Conservation (phyloP, 1,140 invertebrate species). For the Plodia interpunctella region DNA sequence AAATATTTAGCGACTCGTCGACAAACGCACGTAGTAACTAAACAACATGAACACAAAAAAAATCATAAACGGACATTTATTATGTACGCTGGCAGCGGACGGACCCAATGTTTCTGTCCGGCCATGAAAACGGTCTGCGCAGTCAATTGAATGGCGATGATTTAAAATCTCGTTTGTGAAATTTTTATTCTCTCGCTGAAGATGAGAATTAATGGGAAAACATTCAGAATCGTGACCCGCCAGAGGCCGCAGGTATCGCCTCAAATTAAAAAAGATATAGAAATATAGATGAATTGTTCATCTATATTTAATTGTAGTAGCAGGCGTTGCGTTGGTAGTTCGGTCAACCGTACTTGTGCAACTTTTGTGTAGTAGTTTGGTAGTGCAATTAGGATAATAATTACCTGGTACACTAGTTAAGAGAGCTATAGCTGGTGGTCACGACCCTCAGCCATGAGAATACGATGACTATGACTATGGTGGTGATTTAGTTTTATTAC, state of each 20-base stretch:
- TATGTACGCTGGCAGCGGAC: background rate
- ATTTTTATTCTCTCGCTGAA: constrained; percentile 17
- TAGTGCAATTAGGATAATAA: too few relatives aligned
- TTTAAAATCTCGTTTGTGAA: constrained; percentile 13
- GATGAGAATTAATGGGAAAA: constrained; percentile 34
- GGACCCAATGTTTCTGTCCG: background rate
- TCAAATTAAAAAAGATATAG: background rate
- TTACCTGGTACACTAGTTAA: too few relatives aligned
- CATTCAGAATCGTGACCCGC: constrained; percentile 37
- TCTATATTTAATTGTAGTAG: too few relatives aligned
- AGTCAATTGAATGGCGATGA: constrained; percentile 4
- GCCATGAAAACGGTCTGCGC: constrained; percentile 6
- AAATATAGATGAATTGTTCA: background rate
- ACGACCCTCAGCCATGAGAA: too few relatives aligned
- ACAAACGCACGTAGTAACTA: too few relatives aligned
- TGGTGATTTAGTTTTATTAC: too few relatives aligned
- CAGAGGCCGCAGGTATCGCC: constrained; percentile 9
- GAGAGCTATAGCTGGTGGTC: too few relatives aligned
- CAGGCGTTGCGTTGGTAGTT: too few relatives aligned
- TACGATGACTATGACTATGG: too few relatives aligned
- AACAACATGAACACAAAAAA: background rate
- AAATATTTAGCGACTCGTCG: too few relatives aligned
- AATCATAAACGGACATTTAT: background rate
- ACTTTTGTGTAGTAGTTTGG: too few relatives aligned
- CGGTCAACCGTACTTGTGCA: too few relatives aligned